phyloP scores from a whole-genome alignment of 2,113 vertebrate genomes.

The Platanista minor region DNA sequence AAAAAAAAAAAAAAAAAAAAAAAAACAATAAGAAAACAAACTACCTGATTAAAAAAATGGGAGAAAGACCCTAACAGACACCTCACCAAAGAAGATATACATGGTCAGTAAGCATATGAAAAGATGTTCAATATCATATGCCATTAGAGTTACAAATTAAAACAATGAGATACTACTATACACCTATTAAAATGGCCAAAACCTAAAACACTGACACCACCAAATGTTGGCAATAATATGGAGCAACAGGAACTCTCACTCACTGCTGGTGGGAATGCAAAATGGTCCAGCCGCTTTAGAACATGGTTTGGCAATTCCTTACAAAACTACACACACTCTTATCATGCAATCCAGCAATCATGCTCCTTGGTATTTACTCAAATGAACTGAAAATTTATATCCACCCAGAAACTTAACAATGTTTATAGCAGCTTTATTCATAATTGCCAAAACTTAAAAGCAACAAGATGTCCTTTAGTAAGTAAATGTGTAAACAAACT shows the following conservation, averaged over 20 bases:
- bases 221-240: neutral
- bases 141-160: neutral
- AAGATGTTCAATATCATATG: neutral
- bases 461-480: neutral
- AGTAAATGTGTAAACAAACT: neutral
- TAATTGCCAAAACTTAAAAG: neutral
- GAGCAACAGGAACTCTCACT: neutral
- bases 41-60: neutral
- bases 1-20: no score
- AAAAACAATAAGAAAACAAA: neutral
- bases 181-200: neutral
- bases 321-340: neutral
- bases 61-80: neutral
- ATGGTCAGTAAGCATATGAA: neutral
- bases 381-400: neutral
- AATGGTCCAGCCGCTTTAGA: neutral
- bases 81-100: neutral
- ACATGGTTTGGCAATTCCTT: neutral
- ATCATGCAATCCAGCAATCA: neutral
- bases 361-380: neutral
- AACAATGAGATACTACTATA: neutral
- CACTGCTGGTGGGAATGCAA: neutral
- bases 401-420: neutral
- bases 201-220: neutral
- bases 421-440: neutral